Conservation (phyloP, 2,888 invertebrate species). For the Hoplodrina blanda region DNA sequence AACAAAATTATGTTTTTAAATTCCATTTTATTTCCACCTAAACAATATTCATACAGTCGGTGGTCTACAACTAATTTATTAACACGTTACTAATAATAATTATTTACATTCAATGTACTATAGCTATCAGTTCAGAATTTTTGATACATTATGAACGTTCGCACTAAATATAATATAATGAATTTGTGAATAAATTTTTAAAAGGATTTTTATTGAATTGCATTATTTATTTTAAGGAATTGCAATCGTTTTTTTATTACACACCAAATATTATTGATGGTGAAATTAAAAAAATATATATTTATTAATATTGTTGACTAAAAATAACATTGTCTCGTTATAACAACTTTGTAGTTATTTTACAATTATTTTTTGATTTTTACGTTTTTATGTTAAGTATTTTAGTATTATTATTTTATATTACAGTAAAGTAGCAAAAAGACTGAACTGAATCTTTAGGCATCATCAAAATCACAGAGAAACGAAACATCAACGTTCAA, state of each 20-base stretch:
- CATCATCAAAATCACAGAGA: slow-evolving; percentile 67
- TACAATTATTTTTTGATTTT: no score
- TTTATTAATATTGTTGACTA: no score
- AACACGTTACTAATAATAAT: slow-evolving; percentile 66
- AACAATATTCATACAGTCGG: slow-evolving; percentile 76
- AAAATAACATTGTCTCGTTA: no score
- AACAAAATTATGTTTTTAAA: slow-evolving; percentile 60
- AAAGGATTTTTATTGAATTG: not conserved
- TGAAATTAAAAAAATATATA: no score
- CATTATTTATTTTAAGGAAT: not conserved
- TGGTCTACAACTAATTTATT: slow-evolving; percentile 70
- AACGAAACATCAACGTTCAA: slow-evolving; percentile 64
- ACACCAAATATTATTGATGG: no score
- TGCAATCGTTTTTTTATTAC: no score
- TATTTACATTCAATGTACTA: slow-evolving; percentile 63
- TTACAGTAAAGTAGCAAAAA: slow-evolving; percentile 48
- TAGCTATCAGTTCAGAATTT: slow-evolving; percentile 52
- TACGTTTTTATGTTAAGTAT: not conserved
- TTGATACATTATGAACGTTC: slow-evolving; percentile 31
- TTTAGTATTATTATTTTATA: not conserved
- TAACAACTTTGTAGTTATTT: no score
- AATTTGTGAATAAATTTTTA: not conserved
- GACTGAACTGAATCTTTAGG: slow-evolving; percentile 55
- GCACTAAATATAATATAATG: not conserved
- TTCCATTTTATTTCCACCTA: slow-evolving; percentile 74